These are phyloP conservation scores for Onthophagus sagittarius DNA, from an alignment of 2,888 invertebrate species.

Conservation along the genomic window DNA sequence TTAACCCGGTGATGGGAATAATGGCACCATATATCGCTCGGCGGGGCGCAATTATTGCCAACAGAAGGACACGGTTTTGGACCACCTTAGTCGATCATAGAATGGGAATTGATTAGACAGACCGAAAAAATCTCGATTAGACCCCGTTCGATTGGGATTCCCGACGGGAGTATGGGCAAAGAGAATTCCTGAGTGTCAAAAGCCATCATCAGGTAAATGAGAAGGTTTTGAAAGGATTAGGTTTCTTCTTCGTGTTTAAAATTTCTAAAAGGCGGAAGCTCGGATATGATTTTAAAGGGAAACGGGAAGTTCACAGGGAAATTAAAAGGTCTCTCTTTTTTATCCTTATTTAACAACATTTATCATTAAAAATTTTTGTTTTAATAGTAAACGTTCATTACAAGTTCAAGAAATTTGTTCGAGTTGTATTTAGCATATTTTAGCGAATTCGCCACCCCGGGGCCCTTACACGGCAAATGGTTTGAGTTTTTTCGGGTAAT, in stretches of 20 bases:
- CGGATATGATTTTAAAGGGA: neutral
- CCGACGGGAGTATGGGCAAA: neutral
- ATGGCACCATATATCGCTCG: slow-evolving; percentile 33
- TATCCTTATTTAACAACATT: neutral
- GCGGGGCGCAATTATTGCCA: slow-evolving; percentile 29
- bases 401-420: neutral
- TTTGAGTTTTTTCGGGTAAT: neutral
- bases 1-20: slow-evolving; percentile 20
- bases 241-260: neutral
- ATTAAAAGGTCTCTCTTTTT: neutral
- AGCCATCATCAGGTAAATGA: neutral
- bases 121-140: slow-evolving; percentile 25
- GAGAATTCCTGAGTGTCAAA: neutral
- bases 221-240: neutral
- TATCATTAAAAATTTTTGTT: neutral
- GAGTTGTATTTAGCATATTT: neutral
- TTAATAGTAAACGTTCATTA: no score
- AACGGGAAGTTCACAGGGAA: neutral
- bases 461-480: neutral
- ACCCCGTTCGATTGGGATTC: slow-evolving; percentile 17
- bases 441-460: neutral
- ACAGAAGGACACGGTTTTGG: slow-evolving; percentile 22
- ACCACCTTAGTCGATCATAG: slow-evolving; percentile 29
- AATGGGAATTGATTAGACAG: slow-evolving; percentile 28
- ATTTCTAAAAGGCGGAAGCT: neutral